Conservation (phyloP, 2,888 invertebrate species). For the Sarcophaga rosellei region DNA sequence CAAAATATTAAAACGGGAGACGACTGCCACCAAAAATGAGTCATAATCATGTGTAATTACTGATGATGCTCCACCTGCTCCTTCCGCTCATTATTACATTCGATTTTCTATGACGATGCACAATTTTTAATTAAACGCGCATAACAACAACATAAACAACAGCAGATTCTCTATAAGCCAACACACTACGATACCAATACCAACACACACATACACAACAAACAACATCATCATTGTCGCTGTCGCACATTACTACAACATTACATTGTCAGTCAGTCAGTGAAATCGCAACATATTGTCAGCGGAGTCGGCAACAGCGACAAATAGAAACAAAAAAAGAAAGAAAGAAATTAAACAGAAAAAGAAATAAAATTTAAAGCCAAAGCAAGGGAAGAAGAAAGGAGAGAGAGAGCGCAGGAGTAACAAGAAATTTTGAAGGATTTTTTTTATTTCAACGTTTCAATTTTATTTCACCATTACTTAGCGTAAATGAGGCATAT, state of each 20-base stretch:
- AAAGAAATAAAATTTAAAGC: neutral
- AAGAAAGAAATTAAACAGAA: neutral
- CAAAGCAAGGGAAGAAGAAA: no score
- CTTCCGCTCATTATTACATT: slow-evolving; percentile 23
- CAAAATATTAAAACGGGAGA: slow-evolving; percentile 14
- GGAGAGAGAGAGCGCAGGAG: no score
- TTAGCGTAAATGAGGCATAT: slow-evolving; percentile 36
- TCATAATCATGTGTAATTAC: slow-evolving; percentile 57
- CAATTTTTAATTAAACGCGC: slow-evolving; percentile 61
- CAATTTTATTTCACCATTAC: slow-evolving; percentile 29
- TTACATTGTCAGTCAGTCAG: no score
- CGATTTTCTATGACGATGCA: slow-evolving; percentile 59
- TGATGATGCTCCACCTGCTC: slow-evolving; percentile 38
- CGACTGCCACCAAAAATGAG: slow-evolving; percentile 38
- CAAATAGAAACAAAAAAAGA: slow-evolving; percentile 23
- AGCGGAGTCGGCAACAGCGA: slow-evolving; percentile 38
- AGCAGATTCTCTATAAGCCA: neutral
- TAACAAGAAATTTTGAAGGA: neutral
- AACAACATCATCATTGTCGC: slow-evolving; percentile 7
- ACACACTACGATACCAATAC: neutral
- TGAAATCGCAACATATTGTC: neutral
- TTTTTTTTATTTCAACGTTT: neutral
- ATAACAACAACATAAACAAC: slow-evolving; percentile 27
- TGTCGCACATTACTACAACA: slow-evolving; percentile 25
- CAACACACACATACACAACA: slow-evolving; percentile 13